Percentiles rank a stretch among this genome's conserved stretches.
Evolutionary conservation across 2,113 vertebrate species (phyloP).

Genomic region (Eidolon helvum): DNA sequence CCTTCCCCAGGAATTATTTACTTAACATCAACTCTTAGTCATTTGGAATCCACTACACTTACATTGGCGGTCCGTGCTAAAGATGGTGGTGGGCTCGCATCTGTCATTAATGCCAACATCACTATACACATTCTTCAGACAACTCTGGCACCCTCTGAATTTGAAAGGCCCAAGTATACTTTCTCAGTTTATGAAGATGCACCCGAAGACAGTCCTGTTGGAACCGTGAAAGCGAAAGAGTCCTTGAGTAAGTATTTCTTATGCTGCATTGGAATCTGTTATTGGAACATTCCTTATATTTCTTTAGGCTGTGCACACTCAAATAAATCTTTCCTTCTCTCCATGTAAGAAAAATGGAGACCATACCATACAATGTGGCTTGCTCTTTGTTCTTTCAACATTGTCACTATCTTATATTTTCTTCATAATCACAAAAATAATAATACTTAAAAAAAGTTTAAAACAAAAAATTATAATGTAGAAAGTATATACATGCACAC

Average conservation of each 20-base stretch:
- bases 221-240: constrained; percentile 86
- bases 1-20: constrained; percentile 87
- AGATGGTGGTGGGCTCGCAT: constrained; percentile 87
- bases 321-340: background rate
- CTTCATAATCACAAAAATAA: background rate
- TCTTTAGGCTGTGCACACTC: background rate
- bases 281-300: background rate
- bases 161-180: constrained; percentile 88
- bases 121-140: constrained; percentile 88
- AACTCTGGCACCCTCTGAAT: constrained; percentile 84
- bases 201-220: constrained; percentile 84
- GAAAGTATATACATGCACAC: background rate
- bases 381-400: background rate
- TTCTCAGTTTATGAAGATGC: constrained; percentile 90
- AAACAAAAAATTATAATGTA: background rate
- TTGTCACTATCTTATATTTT: background rate
- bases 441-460: constrained; percentile 25
- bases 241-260: constrained; percentile 85
- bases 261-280: background rate
- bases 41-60: constrained; percentile 82
- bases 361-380: background rate
- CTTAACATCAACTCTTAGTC: constrained; percentile 86
- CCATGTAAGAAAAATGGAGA: background rate
- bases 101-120: constrained; percentile 85
- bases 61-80: constrained; percentile 85